A percentile compares a stretch with the other conserved stretches of the same genome.
phyloP scores from a whole-genome alignment of 2,888 invertebrate species.

The Euclidia mi region DNA sequence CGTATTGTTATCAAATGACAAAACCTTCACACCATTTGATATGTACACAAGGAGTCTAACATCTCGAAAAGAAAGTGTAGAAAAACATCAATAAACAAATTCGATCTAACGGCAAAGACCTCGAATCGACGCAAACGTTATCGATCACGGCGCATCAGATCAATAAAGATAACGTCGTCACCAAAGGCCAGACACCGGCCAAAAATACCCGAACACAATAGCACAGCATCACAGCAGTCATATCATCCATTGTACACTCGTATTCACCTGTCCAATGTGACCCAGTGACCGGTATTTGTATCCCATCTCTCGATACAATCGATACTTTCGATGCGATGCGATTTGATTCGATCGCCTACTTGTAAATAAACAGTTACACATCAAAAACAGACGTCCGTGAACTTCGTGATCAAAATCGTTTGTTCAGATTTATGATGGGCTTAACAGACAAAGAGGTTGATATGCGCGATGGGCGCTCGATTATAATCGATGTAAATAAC shows the following conservation, averaged over 20 bases:
- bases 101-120: conserved; percentile 34
- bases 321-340: conserved; percentile 70
- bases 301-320: conserved; percentile 62
- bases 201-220: conserved; percentile 67
- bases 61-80: background rate
- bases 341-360: conserved; percentile 71
- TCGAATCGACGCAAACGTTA: conserved; percentile 53
- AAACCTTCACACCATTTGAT: background rate
- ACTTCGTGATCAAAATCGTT: conserved; percentile 66
- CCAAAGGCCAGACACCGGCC: conserved; percentile 46
- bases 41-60: background rate
- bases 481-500: conserved; percentile 36
- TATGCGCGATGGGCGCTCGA: conserved; percentile 40
- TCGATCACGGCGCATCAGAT: conserved; percentile 69
- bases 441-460: conserved; percentile 42
- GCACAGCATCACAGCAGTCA: conserved; percentile 52
- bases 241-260: conserved; percentile 64
- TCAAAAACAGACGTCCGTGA: conserved; percentile 66
- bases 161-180: conserved; percentile 69
- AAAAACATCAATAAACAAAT: conserved; percentile 41
- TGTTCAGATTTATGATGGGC: conserved; percentile 61
- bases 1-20: no score
- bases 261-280: conserved; percentile 75
- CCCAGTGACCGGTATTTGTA: conserved; percentile 76
- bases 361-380: conserved; percentile 68